phyloP scores from a whole-genome alignment of 30 jellyfish, hydroid and myxozoan genomes.

The Mastigias papua region DNA sequence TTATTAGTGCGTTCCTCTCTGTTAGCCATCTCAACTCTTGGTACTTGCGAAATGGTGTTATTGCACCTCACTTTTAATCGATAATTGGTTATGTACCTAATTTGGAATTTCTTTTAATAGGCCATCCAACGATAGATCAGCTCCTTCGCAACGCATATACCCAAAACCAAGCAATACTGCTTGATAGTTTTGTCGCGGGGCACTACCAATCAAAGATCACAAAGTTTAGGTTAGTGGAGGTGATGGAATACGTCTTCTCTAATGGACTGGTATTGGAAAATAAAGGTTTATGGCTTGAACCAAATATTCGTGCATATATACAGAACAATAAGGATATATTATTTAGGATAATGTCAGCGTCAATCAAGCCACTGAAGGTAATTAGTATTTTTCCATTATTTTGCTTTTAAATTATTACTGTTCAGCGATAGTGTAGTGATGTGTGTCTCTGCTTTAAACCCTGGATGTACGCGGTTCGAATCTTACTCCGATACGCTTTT shows the following conservation, averaged over 20 bases:
- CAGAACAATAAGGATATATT: slow-evolving; percentile 63
- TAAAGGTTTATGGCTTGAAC: slow-evolving; percentile 72
- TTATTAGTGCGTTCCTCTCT: too few species aligned
- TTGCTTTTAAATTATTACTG: too few species aligned
- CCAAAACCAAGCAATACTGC: slow-evolving; percentile 43
- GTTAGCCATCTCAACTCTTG: too few species aligned
- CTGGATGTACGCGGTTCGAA: too few species aligned
- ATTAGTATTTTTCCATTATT: neutral
- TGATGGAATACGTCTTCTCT: slow-evolving; percentile 67
- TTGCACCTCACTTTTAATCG: too few species aligned
- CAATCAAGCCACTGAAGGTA: slow-evolving; percentile 65
- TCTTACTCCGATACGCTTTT: too few species aligned
- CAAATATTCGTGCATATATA: slow-evolving; percentile 42
- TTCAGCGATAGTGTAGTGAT: too few species aligned
- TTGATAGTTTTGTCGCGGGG: slow-evolving; percentile 80
- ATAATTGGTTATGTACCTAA: too few species aligned
- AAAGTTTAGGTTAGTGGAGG: slow-evolving; percentile 49
- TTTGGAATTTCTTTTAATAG: neutral
- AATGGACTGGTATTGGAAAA: slow-evolving; percentile 65
- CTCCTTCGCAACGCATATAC: slow-evolving; percentile 18
- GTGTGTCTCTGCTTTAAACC: too few species aligned
- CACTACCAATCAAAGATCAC: slow-evolving; percentile 59
- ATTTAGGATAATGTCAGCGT: slow-evolving; percentile 39
- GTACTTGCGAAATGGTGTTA: too few species aligned
- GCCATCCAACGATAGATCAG: slow-evolving; percentile 19